Base-by-base conservation (phyloP, 2,888 invertebrate species). In the Colletes collaris region DNA sequence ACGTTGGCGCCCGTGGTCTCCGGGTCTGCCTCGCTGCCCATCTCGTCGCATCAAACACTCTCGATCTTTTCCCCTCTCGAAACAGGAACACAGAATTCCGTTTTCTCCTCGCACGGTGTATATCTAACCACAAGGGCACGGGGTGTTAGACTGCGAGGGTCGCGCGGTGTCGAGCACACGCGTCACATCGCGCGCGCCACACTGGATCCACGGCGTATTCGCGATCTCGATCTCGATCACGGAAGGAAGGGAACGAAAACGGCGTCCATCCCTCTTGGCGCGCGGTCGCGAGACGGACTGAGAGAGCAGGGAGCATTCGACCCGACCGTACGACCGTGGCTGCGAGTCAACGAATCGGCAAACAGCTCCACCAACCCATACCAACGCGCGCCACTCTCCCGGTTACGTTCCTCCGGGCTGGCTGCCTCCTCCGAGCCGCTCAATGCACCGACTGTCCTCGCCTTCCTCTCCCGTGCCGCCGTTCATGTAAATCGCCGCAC, bases 1-100 rank as follows among this genome's bases (percentile, higher is more conserved):
- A 94, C 94, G 78, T 82, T 87, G 87, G 93, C 93, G 91, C 93
- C 94, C 71, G 87, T 85, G 69, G 82, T 82, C 81, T 87, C 86
- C 80, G 84, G 86, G 68, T 86, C 89, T 76, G 85, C 87, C 75
- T 90, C 91, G 86, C 88, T 91, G 72, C 81, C 89, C 91, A 91
- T 91, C 70, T 70, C 83, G 80, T 70, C 35, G 53, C 73, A 85
- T 81, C 67, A 72, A 81, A 76, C 70, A 49, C 49, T 40, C 40
- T 13, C 67, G 63, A 49, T 27, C 44, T 68, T 37, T 46, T 58
- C 10, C 72, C 72, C 56, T 27, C 10, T 52, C 35, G 46, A 40
- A 19, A 65, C 46, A n/a, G 13, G 35, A 62, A 5, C 53, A 56
- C 66, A 27, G 55, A 11, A 55, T 53, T 19, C 58, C 49, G 8